A percentile compares a stretch with the other conserved stretches of the same genome.
phyloP scores from a whole-genome alignment of 2,113 vertebrate species.

The Callipepla californica region DNA sequence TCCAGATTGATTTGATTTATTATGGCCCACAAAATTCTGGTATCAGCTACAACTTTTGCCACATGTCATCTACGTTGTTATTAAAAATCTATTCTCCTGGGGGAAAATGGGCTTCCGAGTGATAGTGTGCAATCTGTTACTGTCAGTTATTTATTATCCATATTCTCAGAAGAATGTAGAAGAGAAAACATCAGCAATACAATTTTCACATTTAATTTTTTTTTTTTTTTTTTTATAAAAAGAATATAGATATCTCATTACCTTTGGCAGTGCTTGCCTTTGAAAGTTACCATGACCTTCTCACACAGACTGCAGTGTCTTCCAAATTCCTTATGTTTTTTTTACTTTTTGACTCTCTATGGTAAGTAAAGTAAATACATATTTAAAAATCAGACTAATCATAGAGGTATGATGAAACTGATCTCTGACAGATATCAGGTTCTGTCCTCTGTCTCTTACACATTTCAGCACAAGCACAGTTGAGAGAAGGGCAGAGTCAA shows the following conservation, averaged over 20 bases:
- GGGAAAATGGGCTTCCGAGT: conserved; percentile 58
- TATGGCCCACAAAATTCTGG: conserved; percentile 68
- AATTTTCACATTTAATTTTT: not conserved
- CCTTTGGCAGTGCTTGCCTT: not conserved
- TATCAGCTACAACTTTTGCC: conserved; percentile 78
- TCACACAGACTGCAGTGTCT: not conserved
- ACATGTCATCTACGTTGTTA: conserved; percentile 79
- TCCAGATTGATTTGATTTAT: conserved; percentile 77
- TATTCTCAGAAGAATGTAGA: conserved; percentile 60
- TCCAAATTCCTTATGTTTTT: not conserved
- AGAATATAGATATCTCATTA: not conserved
- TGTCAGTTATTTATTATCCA: conserved; percentile 79
- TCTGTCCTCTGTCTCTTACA: not conserved
- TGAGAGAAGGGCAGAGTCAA: conserved; percentile 4
- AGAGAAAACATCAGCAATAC: conserved; percentile 75
- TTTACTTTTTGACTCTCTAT: not conserved
- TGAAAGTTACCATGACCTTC: not conserved
- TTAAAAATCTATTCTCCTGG: conserved; percentile 82
- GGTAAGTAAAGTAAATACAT: not conserved
- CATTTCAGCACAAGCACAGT: not conserved
- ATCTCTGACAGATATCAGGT: not conserved
- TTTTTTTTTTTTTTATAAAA: not conserved
- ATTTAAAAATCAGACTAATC: conserved; percentile 5
- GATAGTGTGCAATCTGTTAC: conserved; percentile 78
- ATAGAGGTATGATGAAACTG: not conserved